These are phyloP conservation scores for Hirtodrosophila alboralis DNA, from an alignment of 2,888 invertebrate species.

Conservation along the genomic window DNA sequence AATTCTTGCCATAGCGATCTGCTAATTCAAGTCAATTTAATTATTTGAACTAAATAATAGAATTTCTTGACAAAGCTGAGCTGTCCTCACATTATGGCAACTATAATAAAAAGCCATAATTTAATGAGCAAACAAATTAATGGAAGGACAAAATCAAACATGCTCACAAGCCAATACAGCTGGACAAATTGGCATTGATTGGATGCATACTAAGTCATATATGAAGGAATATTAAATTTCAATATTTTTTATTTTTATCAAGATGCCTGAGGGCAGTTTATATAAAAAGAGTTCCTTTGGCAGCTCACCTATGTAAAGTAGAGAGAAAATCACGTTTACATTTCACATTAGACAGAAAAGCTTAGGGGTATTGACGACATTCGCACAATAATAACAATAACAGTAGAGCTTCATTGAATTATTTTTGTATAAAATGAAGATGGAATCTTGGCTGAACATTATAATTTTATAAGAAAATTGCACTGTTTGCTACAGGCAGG, in stretches of 20 bases:
- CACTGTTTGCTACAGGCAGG: conserved; percentile 51
- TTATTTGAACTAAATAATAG: conserved; percentile 50
- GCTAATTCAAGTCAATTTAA: conserved; percentile 47
- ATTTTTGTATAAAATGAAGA: conserved; percentile 50
- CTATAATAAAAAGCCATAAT: conserved; percentile 59
- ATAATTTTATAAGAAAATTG: conserved; percentile 78
- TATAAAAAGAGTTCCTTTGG: conserved; percentile 9
- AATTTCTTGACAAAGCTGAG: conserved; percentile 21
- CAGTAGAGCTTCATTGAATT: conserved; percentile 63
- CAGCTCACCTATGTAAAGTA: conserved; percentile 43
- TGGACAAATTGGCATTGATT: conserved; percentile 40
- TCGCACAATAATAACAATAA: conserved; percentile 22
- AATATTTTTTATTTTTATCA: conserved; percentile 55
- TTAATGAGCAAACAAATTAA: conserved; percentile 70
- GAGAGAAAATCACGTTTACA: conserved; percentile 66
- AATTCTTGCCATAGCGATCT: conserved; percentile 3
- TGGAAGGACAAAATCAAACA: conserved; percentile 12
- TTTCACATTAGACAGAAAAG: conserved; percentile 54
- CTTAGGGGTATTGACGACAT: conserved; percentile 12
- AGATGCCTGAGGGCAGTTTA: conserved; percentile 37
- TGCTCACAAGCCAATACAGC: conserved; percentile 1
- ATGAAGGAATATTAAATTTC: no score
- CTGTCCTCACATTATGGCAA: conserved; percentile 20
- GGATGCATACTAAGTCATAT: conserved; percentile 39
- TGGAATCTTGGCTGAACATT: conserved; percentile 62